Evolutionary conservation across 1,140 invertebrate species (phyloP).

Genomic region (Cydia fagiglandana): DNA sequence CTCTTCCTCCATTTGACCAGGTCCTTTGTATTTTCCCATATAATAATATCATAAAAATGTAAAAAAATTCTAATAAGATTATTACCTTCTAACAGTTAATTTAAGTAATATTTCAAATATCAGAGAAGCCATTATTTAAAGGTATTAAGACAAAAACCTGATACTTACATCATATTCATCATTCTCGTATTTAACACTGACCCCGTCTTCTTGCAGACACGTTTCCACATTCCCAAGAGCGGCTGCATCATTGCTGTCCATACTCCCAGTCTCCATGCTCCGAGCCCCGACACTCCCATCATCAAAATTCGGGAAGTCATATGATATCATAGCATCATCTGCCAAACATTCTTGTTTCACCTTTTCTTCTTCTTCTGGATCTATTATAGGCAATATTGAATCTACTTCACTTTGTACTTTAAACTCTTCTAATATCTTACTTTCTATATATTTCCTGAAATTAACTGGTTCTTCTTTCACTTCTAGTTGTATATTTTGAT

Average conservation of each 20-base stretch:
- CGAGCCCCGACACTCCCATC: constrained; percentile 57
- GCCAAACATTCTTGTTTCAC: constrained; percentile 42
- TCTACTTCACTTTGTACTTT: constrained; percentile 29
- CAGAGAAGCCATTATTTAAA: too few species aligned
- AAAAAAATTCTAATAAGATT: too few species aligned
- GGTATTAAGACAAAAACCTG: neutral
- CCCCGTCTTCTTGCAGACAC: constrained; percentile 59
- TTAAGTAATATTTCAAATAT: neutral
- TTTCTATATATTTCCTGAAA: constrained; percentile 26
- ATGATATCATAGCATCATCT: constrained; percentile 48
- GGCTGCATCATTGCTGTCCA: constrained; percentile 61
- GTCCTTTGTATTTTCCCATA: too few species aligned
- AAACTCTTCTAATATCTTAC: constrained; percentile 36
- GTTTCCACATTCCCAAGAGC: constrained; percentile 68
- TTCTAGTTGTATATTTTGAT: constrained; percentile 51
- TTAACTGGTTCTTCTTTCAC: constrained; percentile 51
- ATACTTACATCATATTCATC: constrained; percentile 47
- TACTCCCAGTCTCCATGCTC: constrained; percentile 42
- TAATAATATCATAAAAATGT: too few species aligned
- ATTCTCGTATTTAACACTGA: constrained; percentile 56
- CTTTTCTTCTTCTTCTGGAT: constrained; percentile 37
- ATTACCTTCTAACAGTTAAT: neutral
- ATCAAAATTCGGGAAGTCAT: constrained; percentile 60
- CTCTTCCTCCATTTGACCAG: too few species aligned
- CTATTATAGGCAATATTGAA: constrained; percentile 25